Conservation (phyloP, 2,888 invertebrate genomes). For the Leucania comma region DNA sequence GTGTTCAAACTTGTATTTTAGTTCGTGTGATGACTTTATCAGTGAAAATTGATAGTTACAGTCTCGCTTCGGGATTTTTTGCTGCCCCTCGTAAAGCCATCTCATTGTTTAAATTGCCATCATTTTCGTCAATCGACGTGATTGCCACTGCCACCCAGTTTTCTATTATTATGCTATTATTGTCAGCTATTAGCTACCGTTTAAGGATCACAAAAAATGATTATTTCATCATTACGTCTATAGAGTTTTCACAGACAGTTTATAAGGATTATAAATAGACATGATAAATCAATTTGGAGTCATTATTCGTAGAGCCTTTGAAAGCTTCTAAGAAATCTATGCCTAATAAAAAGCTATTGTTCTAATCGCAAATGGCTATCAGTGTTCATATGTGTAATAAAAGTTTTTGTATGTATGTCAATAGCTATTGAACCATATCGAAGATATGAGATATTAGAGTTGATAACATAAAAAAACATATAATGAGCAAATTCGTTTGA, state of each 20-base stretch:
- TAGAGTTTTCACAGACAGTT: no score
- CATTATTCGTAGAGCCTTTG: conserved; percentile 36
- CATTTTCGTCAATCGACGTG: conserved; percentile 56
- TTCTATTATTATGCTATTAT: conserved; percentile 57
- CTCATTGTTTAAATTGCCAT: conserved; percentile 61
- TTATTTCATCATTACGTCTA: conserved; percentile 39
- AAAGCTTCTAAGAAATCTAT: conserved; percentile 45
- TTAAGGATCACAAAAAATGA: conserved; percentile 48
- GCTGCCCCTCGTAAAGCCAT: conserved; percentile 35
- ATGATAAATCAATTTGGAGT: conserved; percentile 41
- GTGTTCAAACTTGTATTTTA: conserved; percentile 65
- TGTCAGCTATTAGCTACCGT: conserved; percentile 61
- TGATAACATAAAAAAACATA: conserved; percentile 64
- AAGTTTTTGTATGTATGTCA: conserved; percentile 55
- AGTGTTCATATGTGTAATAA: conserved; percentile 35
- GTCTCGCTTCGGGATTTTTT: conserved; percentile 55
- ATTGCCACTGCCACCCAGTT: conserved; percentile 48
- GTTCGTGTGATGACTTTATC: conserved; percentile 73
- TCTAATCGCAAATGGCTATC: conserved; percentile 35
- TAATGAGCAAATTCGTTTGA: conserved; percentile 73
- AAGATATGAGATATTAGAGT: conserved; percentile 46
- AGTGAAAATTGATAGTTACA: conserved; percentile 68
- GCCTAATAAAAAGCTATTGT: conserved; percentile 41
- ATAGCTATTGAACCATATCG: conserved; percentile 57
- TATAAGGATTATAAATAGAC: conserved; percentile 53